A percentile compares a stretch with the other conserved stretches of the same genome.
Conservation (phyloP, 2,113 vertebrate genomes). For the Nannobrachium achirus region DNA sequence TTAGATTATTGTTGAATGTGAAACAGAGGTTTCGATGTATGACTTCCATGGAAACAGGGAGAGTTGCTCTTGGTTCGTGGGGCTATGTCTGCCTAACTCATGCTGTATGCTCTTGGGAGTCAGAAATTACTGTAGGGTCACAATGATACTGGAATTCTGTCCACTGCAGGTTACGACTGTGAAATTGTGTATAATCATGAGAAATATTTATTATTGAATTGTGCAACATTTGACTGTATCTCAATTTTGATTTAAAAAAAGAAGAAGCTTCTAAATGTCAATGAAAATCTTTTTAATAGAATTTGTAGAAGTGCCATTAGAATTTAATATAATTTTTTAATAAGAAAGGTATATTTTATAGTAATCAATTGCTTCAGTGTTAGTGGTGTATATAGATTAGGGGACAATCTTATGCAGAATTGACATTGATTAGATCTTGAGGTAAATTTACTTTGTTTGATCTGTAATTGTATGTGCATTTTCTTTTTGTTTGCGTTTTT, state of each 20-base stretch:
- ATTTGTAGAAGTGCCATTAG: constrained; percentile 87
- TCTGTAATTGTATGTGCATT: constrained; percentile 73
- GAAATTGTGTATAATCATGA: constrained; percentile 84
- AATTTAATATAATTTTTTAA: constrained; percentile 86
- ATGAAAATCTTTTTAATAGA: constrained; percentile 79
- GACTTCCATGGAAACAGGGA: constrained; percentile 54
- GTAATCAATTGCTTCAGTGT: constrained; percentile 79
- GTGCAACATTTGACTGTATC: constrained; percentile 76
- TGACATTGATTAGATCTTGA: constrained; percentile 76
- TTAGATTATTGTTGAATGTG: constrained; percentile 68
- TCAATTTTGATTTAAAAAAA: constrained; percentile 71
- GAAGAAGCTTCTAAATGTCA: constrained; percentile 75
- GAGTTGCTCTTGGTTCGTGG: constrained; percentile 47
- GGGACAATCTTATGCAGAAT: constrained; percentile 82
- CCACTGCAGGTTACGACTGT: constrained; percentile 82
- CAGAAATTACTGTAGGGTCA: constrained; percentile 52
- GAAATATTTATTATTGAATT: constrained; percentile 84
- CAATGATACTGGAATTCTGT: constrained; percentile 77
- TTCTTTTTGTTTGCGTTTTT: constrained; percentile 73
- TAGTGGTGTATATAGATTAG: constrained; percentile 82
- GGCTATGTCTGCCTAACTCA: constrained; percentile 60
- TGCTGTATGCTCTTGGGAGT: constrained; percentile 69
- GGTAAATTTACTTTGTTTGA: constrained; percentile 72
- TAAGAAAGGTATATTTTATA: constrained; percentile 85
- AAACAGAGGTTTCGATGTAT: constrained; percentile 65